phyloP scores from a whole-genome alignment of 2,113 vertebrate genomes.

The Thamnaconus septentrionalis region DNA sequence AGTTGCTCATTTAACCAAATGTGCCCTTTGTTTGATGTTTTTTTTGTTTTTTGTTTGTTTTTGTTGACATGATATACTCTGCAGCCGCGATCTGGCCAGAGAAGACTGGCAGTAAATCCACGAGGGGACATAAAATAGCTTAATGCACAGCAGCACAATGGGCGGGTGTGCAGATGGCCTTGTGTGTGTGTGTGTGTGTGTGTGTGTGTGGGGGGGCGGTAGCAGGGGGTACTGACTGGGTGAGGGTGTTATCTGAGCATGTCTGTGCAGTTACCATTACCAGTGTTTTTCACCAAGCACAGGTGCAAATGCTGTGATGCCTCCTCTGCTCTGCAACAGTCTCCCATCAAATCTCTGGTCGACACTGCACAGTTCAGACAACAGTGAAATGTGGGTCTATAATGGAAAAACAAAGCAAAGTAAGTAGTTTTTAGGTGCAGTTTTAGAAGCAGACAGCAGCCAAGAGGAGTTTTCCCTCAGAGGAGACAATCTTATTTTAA shows the following conservation, averaged over 20 bases:
- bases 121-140: constrained; percentile 35
- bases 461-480: too few species aligned
- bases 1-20: constrained; percentile 22
- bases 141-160: constrained; percentile 45
- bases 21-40: constrained; percentile 24
- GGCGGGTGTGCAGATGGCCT: constrained; percentile 40
- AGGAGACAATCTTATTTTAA: too few species aligned
- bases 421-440: too few species aligned
- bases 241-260: constrained; percentile 20
- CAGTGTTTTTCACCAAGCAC: constrained; percentile 11
- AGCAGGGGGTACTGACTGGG: too few species aligned
- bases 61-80: constrained; percentile 22
- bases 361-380: too few species aligned
- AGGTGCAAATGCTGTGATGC: constrained; percentile 29
- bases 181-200: constrained; percentile 22
- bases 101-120: constrained; percentile 49
- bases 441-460: too few species aligned
- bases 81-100: constrained; percentile 9
- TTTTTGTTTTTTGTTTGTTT: too few species aligned
- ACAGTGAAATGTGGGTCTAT: too few species aligned
- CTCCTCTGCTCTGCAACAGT: too few species aligned
- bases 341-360: too few species aligned
- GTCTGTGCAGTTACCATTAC: constrained; percentile 37
- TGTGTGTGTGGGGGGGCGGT: constrained; percentile 10
- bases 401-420: too few species aligned